Evolutionary conservation across 1,140 invertebrate species (phyloP).

Genomic region (Drosophila melanogaster): DNA sequence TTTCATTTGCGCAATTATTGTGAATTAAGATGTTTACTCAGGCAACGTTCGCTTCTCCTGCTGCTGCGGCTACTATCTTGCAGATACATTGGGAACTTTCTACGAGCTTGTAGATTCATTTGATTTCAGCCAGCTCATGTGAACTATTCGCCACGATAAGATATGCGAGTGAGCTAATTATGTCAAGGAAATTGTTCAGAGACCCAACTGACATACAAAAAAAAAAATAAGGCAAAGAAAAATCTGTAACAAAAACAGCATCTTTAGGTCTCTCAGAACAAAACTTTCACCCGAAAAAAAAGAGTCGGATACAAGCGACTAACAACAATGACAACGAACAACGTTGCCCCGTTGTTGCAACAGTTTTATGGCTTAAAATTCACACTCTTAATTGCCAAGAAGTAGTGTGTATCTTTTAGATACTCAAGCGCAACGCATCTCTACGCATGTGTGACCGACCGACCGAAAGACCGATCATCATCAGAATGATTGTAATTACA

Average conservation of each 20-base stretch:
- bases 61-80: conserved; percentile 22
- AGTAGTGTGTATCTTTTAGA: conserved; percentile 45
- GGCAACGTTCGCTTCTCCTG: conserved; percentile 21
- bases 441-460: conserved; percentile 61
- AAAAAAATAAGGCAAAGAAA: conserved; percentile 36
- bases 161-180: conserved; percentile 73
- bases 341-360: conserved; percentile 49
- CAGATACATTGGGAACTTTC: conserved; percentile 65
- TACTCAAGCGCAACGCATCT: conserved; percentile 64
- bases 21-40: conserved; percentile 74
- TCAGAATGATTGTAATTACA: conserved; percentile 62
- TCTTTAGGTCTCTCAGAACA: conserved; percentile 58
- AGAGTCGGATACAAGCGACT: conserved; percentile 40
- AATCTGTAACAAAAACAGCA: conserved; percentile 70
- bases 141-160: conserved; percentile 71
- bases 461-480: conserved; percentile 8
- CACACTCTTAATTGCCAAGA: conserved; percentile 73
- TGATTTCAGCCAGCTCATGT: conserved; percentile 52
- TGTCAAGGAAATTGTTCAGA: conserved; percentile 58
- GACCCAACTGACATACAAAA: conserved; percentile 46
- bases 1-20: conserved; percentile 74
- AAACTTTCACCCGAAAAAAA: conserved; percentile 77
- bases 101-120: conserved; percentile 44
- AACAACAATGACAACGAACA: conserved; percentile 46
- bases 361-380: conserved; percentile 75